These are phyloP conservation scores for Gasterosteus aculeatus DNA, from an alignment of 2,113 vertebrate species.

Conservation along the genomic window DNA sequence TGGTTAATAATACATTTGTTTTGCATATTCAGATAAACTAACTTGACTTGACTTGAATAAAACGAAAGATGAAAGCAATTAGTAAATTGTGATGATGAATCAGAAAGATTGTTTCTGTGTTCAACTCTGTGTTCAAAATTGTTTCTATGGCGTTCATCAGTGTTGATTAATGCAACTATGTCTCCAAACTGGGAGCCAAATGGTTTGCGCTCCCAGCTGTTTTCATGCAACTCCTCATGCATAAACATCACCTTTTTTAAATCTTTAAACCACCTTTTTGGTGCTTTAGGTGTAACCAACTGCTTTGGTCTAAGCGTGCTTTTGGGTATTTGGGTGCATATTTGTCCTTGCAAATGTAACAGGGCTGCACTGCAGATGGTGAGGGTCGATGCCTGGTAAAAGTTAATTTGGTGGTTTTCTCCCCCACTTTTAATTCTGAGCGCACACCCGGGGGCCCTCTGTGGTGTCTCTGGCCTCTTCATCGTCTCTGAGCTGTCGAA, in stretches of 20 bases:
- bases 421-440: conserved; percentile 9
- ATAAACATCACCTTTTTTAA: conserved; percentile 9
- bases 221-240: not conserved
- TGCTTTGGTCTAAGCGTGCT: not conserved
- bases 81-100: not conserved
- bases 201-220: not conserved
- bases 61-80: not conserved
- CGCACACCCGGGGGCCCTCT: not conserved
- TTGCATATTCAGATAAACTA: not conserved
- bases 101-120: not conserved
- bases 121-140: too few species aligned
- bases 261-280: conserved; percentile 1
- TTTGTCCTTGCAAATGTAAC: conserved; percentile 10
- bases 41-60: not conserved
- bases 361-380: conserved; percentile 22
- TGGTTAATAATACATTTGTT: too few species aligned
- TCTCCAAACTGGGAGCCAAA: not conserved
- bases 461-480: conserved; percentile 7
- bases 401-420: conserved; percentile 5
- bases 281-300: not conserved
- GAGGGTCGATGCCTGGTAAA: not conserved
- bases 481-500: conserved; percentile 10
- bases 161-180: conserved; percentile 10
- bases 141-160: not conserved
- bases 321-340: not conserved